Base-by-base conservation (phyloP, 2,888 invertebrate species). In the Stomorhina lunata region DNA sequence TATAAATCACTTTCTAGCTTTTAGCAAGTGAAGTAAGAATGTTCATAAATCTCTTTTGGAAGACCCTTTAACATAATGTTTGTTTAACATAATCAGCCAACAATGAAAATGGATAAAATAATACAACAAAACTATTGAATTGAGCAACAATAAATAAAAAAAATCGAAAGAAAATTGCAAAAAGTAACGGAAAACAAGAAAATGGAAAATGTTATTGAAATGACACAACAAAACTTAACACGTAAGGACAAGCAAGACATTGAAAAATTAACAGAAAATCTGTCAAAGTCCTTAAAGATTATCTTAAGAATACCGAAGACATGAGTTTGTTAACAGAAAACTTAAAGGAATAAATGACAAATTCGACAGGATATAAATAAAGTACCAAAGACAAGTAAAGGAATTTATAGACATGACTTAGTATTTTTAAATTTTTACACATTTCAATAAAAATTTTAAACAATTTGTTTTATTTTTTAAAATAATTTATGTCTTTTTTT, bases 251-350 rank as follows among this genome's bases (percentile, higher is more conserved):
- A 25, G 12, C 25, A 69, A 75, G 69, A 71, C 80, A 72, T 57
- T 77, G 81, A 81, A 72, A 81, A 81, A 81, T 81, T 81, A 61
- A 25, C 72, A 72, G 59, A 9, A 72, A 72, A 81, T 81, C 66
- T 77, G 66, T 81, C 81, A 81, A 77, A 53, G 81, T 76, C 81
- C 71, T 69, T 57, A n/a, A 17, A 65, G 69, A 76, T 66, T 57
- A 79, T 65, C 71, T 55, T 25, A 37, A 29, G 22, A 72, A 65
- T 66, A 32, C 22, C 66, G 57, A 45, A 66, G 79, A 48, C 72
- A 72, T 40, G 50, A 40, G 57, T 72, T 57, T n/a, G 57, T 79
- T 72, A 66, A 79, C 69, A 45, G 43, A 25, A 55, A 63, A 50
- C 53, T 43, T n/a, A 61, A 37, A 68, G 34, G 50, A 32, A 75